A percentile compares a stretch with the other conserved stretches of the same genome.
These are phyloP conservation scores for Trichopria drosophilae DNA, from an alignment of 2,888 invertebrate species.

Conservation along the genomic window DNA sequence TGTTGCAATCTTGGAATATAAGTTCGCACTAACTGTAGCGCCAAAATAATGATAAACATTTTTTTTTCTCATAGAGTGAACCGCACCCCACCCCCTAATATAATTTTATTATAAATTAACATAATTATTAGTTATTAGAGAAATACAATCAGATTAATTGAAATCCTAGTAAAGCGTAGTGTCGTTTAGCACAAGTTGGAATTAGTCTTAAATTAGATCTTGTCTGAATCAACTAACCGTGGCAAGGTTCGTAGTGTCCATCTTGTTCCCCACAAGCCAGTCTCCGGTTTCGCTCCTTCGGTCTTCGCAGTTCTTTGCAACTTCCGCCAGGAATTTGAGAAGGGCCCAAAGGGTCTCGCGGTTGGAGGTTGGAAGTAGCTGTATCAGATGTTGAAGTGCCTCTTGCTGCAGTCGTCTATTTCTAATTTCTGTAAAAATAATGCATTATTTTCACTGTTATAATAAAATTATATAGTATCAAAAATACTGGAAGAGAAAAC, in stretches of 20 bases:
- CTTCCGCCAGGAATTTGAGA: constrained; percentile 77
- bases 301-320: constrained; percentile 75
- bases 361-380: constrained; percentile 83
- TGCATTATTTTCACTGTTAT: not conserved
- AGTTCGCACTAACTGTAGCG: no score
- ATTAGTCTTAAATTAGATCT: no score
- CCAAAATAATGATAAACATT: no score
- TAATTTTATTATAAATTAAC: no score
- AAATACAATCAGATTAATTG: no score
- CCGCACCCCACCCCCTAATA: not conserved
- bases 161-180: no score
- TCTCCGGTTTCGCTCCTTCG: constrained; percentile 64
- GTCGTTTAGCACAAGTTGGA: no score
- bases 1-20: no score
- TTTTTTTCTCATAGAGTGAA: no score
- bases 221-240: constrained; percentile 67
- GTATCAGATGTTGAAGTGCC: constrained; percentile 80
- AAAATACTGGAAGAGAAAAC: no score
- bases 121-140: no score
- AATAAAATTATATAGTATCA: constrained; percentile 1
- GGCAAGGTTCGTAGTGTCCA: constrained; percentile 90
- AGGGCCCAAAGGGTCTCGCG: constrained; percentile 86
- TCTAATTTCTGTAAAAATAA: constrained; percentile 69
- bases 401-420: constrained; percentile 81
- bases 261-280: constrained; percentile 79